These are phyloP conservation scores for Agonopterix heracliana DNA, from an alignment of 2,888 invertebrate genomes.

Conservation along the genomic window DNA sequence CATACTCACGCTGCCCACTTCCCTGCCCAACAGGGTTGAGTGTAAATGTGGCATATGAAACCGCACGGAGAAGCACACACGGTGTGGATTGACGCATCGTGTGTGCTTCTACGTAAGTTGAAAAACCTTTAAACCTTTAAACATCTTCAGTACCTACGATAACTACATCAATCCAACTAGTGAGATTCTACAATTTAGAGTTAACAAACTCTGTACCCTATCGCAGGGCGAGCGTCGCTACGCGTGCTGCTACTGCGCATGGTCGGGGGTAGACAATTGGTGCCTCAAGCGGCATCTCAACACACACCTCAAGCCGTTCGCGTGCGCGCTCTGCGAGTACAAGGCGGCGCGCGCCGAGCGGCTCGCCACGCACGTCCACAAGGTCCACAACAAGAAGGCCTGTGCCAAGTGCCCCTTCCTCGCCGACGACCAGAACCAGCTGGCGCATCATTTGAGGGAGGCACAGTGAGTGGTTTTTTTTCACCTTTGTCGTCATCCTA, in stretches of 20 bases:
- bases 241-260: conserved; percentile 92
- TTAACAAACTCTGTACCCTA: not conserved
- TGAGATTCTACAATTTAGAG: too few species aligned
- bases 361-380: conserved; percentile 91
- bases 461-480: conserved; percentile 80
- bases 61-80: too few species aligned
- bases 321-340: conserved; percentile 93
- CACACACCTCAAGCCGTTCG: conserved; percentile 94
- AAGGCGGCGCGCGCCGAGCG: conserved; percentile 95
- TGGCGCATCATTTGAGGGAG: conserved; percentile 86
- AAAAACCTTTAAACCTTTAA: too few species aligned
- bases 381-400: conserved; percentile 93
- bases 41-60: too few species aligned
- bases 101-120: too few species aligned
- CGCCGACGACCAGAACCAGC: conserved; percentile 88
- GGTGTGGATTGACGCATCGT: too few species aligned
- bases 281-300: conserved; percentile 94
- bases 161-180: too few species aligned
- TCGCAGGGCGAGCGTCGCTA: conserved; percentile 82
- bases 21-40: too few species aligned
- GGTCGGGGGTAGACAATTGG: conserved; percentile 96
- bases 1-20: too few species aligned
- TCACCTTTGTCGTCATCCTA: not conserved
- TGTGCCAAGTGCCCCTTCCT: conserved; percentile 93
- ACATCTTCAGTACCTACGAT: too few species aligned